Evolutionary conservation across 2,113 vertebrate species (phyloP).

Genomic region (Cebidichthys violaceus): DNA sequence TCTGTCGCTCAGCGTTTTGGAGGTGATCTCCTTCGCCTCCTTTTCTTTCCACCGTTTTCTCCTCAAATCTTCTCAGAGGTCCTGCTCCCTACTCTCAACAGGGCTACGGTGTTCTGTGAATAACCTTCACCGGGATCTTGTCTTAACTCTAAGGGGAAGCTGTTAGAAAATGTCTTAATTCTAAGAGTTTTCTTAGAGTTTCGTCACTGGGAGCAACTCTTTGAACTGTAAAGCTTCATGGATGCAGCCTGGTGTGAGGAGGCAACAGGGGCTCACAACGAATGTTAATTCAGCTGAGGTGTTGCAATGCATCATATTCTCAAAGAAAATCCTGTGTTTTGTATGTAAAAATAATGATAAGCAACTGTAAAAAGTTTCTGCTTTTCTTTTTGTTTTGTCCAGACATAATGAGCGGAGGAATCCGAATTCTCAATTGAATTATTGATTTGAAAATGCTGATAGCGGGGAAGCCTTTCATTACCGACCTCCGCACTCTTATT

Average conservation of each 20-base stretch:
- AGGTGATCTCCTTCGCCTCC: too few species aligned
- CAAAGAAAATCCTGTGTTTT: neutral
- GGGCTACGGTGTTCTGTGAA: too few species aligned
- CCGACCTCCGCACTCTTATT: neutral
- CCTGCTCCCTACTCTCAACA: neutral
- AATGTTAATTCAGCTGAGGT: neutral
- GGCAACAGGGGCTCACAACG: neutral
- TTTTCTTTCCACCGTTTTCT: too few species aligned
- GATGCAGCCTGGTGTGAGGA: neutral
- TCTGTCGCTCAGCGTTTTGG: too few species aligned
- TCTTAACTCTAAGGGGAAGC: neutral
- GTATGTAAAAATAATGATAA: neutral
- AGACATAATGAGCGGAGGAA: neutral
- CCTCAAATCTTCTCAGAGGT: neutral
- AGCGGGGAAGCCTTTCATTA: neutral
- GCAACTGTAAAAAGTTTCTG: neutral
- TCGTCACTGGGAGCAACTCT: neutral
- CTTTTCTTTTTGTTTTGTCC: neutral
- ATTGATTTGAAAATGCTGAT: conserved; percentile 24
- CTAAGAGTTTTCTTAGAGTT: neutral
- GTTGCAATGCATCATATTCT: neutral
- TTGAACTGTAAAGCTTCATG: neutral
- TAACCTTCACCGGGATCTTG: neutral
- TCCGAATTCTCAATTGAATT: conserved; percentile 22
- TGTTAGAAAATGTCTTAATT: neutral